Evolutionary conservation across 2,888 invertebrate species (phyloP).

Genomic region (Patella caerulea): DNA sequence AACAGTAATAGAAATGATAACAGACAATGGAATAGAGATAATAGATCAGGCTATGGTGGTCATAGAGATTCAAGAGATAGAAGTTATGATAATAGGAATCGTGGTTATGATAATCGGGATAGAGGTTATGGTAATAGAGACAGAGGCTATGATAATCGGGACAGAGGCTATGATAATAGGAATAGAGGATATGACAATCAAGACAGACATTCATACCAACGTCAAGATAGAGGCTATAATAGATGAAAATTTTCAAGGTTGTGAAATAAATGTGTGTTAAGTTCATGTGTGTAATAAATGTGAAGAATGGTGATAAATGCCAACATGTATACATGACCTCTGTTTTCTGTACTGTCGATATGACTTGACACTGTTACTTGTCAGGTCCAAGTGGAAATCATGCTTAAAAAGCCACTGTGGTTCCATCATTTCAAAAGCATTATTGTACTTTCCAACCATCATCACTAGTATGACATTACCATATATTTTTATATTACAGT

Average conservation of each 20-base stretch:
- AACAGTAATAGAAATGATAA: conserved; percentile 13
- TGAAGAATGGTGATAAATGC: too few species aligned
- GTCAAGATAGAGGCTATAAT: conserved; percentile 19
- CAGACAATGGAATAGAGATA: conserved; percentile 9
- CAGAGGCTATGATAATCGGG: conserved; percentile 19
- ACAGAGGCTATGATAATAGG: conserved; percentile 7
- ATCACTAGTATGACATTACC: too few species aligned
- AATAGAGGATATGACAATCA: conserved; percentile 26
- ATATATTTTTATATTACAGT: too few species aligned
- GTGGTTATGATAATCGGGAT: conserved; percentile 16
- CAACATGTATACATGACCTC: too few species aligned
- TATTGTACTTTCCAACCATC: too few species aligned
- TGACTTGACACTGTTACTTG: too few species aligned
- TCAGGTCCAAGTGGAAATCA: too few species aligned
- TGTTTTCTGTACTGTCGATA: too few species aligned
- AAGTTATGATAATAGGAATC: conserved; percentile 22
- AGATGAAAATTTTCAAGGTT: conserved; percentile 13
- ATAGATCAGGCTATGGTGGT: conserved; percentile 14
- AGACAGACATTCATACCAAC: conserved; percentile 18
- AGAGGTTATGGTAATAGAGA: conserved; percentile 24
- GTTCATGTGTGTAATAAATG: too few species aligned
- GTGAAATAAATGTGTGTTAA: conserved; percentile 1
- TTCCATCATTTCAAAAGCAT: too few species aligned
- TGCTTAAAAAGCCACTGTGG: too few species aligned
- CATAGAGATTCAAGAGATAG: conserved; percentile 17